Percentiles rank a stretch among this genome's conserved stretches.
phyloP scores from a whole-genome alignment of 53 echinoderm and acorn worm genomes.

The Temnopleurus reevesii region DNA sequence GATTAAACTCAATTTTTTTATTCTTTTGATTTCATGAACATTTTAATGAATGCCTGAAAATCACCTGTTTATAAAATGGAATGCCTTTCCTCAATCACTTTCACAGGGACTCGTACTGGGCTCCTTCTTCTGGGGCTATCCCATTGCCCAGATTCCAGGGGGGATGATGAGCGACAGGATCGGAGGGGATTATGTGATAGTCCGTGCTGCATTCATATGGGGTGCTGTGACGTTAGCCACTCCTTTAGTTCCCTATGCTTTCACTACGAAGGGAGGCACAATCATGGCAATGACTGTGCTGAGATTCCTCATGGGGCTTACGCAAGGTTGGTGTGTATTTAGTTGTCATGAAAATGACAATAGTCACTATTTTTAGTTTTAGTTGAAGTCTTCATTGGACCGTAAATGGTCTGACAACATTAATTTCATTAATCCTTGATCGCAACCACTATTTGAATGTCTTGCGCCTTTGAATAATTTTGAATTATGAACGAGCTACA shows the following conservation, averaged over 20 bases:
- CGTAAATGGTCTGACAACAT: too few species aligned
- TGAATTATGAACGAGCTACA: too few species aligned
- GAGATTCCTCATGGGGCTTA: constrained; percentile 79
- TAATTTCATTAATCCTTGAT: too few species aligned
- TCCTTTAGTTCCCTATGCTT: constrained; percentile 75
- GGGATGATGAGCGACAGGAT: constrained; percentile 88
- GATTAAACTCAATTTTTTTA: background rate
- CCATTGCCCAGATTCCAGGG: constrained; percentile 84
- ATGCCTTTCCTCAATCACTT: background rate
- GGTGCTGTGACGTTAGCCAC: constrained; percentile 72
- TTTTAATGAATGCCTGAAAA: background rate
- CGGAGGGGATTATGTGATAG: constrained; percentile 86
- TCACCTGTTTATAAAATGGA: background rate
- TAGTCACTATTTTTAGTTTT: too few species aligned
- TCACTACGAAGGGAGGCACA: constrained; percentile 67
- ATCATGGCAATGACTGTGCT: constrained; percentile 81
- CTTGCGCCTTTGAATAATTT: too few species aligned
- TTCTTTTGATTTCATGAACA: too few species aligned
- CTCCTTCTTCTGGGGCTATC: constrained; percentile 97
- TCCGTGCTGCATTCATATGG: constrained; percentile 73
- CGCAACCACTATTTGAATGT: too few species aligned
- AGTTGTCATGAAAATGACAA: too few species aligned
- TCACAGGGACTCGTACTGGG: constrained; percentile 85
- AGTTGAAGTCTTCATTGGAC: too few species aligned
- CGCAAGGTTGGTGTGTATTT: constrained; percentile 92